Evolutionary conservation across 2,888 invertebrate species (phyloP), one percentile per base, ranked within the genome.

Genomic region (Epiblema foenella): DNA sequence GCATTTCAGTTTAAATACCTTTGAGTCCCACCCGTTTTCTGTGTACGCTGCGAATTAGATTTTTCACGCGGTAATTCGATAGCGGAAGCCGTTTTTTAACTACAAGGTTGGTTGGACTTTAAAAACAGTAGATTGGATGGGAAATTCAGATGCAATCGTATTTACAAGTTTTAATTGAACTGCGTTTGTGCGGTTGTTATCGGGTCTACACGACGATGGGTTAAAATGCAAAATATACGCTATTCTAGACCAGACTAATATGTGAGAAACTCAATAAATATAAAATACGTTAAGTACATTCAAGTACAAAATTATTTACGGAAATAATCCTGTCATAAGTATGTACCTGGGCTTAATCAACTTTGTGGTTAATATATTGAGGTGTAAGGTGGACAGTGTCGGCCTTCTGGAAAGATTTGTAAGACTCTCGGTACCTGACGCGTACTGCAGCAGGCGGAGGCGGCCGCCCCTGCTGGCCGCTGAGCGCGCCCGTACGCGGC

Each of bases 1-100:
- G 39, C 70, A 69, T 73, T 74, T 74, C 69, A 68, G 73, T 73
- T 63, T 56, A 66, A 69, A 66, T 63, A 67, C 72, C 66, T 69
- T 64, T 69, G 57, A 70, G 59, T 58, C 39, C 29, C 33, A 29
- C 37, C 18, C 58, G 58, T 63, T 58, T 56, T 68, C 68, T 62
- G 54, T 59, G 65, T 59, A 54, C 65, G 56, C n/a, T 33, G 42
- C 51, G 65, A 69, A 65, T 69, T 69, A 69, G 64, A 65, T 65
- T 70, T 70, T 70, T 65, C 65, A 65, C 65, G 18, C 51, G 59
- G 52, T 58, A 52, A 65, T 64, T 64, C 64, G 29, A 65, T 69
- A 59, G 39, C 29, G 51, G 58, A 51, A 52, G 39, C 39, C 46
- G 60, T 62, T 54, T 68, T 67, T 68, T 52, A 54, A 29, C 29